A percentile compares a stretch with the other conserved stretches of the same genome.
Conservation (phyloP, 2,888 invertebrate genomes). For the Epicampocera succincta region DNA sequence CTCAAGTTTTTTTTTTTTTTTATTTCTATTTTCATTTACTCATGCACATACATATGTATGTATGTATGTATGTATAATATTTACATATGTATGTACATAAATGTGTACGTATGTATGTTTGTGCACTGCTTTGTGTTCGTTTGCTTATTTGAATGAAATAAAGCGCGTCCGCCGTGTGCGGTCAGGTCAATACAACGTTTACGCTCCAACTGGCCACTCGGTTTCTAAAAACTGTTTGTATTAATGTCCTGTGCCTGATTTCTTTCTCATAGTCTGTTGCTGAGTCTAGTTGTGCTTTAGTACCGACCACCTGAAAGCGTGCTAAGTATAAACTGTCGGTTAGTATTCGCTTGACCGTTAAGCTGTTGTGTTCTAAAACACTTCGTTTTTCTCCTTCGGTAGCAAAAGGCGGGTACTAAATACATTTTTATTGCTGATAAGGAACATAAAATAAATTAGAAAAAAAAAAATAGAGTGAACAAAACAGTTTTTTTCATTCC, state of each 20-base stretch:
- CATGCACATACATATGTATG: no score
- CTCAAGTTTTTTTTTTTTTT: not conserved
- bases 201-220: constrained; percentile 78
- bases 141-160: constrained; percentile 18
- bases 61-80: not conserved
- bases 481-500: not conserved
- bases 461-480: not conserved
- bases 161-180: constrained; percentile 72
- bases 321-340: constrained; percentile 63
- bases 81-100: not conserved
- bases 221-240: constrained; percentile 30
- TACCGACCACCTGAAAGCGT: constrained; percentile 44
- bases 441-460: not conserved
- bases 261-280: constrained; percentile 12
- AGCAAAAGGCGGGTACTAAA: not conserved
- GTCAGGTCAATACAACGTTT: constrained; percentile 81
- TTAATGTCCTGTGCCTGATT: constrained; percentile 57
- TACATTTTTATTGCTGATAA: constrained; percentile 16
- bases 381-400: constrained; percentile 27
- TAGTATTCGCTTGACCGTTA: constrained; percentile 69
- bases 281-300: constrained; percentile 42
- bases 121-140: constrained; percentile 3
- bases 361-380: constrained; percentile 50
- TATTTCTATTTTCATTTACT: constrained; percentile 11
- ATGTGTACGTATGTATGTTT: not conserved